Evolutionary conservation across 2,113 vertebrate genomes (phyloP).

Genomic region (Carassius auratus): DNA sequence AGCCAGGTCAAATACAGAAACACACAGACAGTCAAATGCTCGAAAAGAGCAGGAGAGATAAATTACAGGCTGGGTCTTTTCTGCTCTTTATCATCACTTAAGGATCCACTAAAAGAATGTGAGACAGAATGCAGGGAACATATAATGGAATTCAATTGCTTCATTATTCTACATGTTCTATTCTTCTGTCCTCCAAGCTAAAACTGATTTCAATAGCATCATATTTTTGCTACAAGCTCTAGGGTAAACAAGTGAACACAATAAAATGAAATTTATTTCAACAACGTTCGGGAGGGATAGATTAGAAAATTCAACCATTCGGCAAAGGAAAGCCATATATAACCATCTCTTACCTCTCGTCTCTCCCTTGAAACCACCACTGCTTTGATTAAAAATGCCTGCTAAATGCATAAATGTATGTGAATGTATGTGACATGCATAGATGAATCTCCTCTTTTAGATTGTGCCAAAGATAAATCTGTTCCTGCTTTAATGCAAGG

Average conservation of each 20-base stretch:
- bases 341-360: too few relatives aligned
- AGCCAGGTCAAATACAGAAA: not conserved
- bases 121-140: not conserved
- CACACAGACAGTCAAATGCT: not conserved
- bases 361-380: not conserved
- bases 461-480: not conserved
- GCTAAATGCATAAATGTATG: not conserved
- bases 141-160: slow-evolving; percentile 6
- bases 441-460: not conserved
- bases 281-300: too few relatives aligned
- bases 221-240: too few relatives aligned
- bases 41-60: not conserved
- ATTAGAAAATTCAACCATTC: too few relatives aligned
- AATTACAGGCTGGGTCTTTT: not conserved
- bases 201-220: not conserved
- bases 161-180: not conserved
- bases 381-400: not conserved
- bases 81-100: not conserved
- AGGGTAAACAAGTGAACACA: too few relatives aligned
- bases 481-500: not conserved
- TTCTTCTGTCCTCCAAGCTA: not conserved
- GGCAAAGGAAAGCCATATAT: too few relatives aligned
- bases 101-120: not conserved
- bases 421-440: not conserved
- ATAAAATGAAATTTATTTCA: too few relatives aligned